Evolutionary conservation across 2,888 invertebrate species (phyloP).

Genomic region (Spodoptera exigua): DNA sequence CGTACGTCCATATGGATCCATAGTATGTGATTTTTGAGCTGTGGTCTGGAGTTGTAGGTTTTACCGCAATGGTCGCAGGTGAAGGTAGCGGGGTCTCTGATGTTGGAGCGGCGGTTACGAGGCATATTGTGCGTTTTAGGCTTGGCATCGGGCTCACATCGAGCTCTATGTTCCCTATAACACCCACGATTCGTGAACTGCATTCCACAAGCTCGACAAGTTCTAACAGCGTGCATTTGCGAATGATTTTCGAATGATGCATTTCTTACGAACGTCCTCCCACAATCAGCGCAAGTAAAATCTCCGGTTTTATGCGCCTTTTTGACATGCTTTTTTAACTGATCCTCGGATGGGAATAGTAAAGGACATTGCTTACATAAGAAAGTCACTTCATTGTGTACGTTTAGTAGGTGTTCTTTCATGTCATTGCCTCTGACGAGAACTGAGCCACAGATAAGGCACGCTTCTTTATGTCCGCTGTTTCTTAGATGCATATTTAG

Average conservation of each 20-base stretch:
- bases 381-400: conserved; percentile 65
- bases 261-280: conserved; percentile 72
- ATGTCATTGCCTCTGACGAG: conserved; percentile 70
- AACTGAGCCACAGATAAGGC: conserved; percentile 73
- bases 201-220: conserved; percentile 75
- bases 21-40: conserved; percentile 83
- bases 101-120: conserved; percentile 73
- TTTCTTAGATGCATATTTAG: conserved; percentile 78
- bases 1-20: conserved; percentile 86
- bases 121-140: conserved; percentile 71
- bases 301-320: conserved; percentile 71
- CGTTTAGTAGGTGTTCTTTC: conserved; percentile 68
- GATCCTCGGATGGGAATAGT: conserved; percentile 63
- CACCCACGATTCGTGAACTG: conserved; percentile 82
- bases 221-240: conserved; percentile 81
- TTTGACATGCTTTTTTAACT: conserved; percentile 67
- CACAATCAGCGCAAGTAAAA: conserved; percentile 77
- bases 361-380: conserved; percentile 76
- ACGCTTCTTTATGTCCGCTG: conserved; percentile 81
- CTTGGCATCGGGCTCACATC: conserved; percentile 81
- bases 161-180: conserved; percentile 78
- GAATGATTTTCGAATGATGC: conserved; percentile 75
- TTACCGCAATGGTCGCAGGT: conserved; percentile 82
- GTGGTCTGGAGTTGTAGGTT: conserved; percentile 76
- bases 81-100: conserved; percentile 79